phyloP scores from a whole-genome alignment of 2,113 vertebrate species.

The Gallinago jamesoni region DNA sequence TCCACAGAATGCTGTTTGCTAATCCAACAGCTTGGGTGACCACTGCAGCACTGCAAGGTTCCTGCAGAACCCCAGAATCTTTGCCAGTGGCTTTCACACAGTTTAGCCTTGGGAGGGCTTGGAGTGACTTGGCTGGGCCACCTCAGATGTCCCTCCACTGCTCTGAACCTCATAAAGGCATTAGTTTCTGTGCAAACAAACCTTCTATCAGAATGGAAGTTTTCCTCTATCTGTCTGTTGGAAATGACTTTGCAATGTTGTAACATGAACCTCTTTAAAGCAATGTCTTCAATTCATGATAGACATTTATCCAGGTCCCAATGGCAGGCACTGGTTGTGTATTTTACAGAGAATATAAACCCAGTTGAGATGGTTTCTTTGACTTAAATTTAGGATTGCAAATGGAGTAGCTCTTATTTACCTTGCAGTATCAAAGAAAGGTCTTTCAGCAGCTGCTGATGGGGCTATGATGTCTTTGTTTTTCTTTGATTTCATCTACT shows the following conservation, averaged over 20 bases:
- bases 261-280: neutral
- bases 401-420: neutral
- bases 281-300: neutral
- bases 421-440: neutral
- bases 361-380: neutral
- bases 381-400: neutral
- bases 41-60: neutral
- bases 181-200: neutral
- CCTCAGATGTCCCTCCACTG: neutral
- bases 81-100: neutral
- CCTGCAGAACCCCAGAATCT: neutral
- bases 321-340: neutral
- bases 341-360: neutral
- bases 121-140: neutral
- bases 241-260: neutral
- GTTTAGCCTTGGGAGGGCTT: neutral
- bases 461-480: neutral
- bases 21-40: neutral
- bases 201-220: neutral
- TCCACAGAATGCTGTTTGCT: neutral
- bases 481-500: neutral
- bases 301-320: neutral
- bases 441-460: neutral
- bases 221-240: neutral
- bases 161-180: neutral